phyloP scores from a whole-genome alignment of 2,113 vertebrate genomes.

The Tetraodon nigroviridis region DNA sequence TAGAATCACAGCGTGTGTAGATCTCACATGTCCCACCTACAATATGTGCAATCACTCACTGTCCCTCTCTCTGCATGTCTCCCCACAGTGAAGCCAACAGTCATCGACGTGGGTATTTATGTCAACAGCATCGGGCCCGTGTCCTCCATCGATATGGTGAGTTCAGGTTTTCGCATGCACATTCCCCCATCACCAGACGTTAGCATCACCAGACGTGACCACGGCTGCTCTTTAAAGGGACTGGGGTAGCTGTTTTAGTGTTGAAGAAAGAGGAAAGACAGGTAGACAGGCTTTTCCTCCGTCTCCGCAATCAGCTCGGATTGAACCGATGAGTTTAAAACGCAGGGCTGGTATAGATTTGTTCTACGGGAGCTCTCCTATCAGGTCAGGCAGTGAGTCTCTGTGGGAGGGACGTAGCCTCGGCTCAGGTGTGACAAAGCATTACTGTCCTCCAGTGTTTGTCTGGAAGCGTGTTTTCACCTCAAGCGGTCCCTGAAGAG shows the following conservation, averaged over 20 bases:
- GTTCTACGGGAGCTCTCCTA: constrained; percentile 8
- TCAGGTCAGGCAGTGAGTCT: constrained; percentile 9
- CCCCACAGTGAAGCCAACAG: constrained; percentile 84
- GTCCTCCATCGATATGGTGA: constrained; percentile 95
- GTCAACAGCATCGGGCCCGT: constrained; percentile 94
- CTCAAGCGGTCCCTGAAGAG: neutral
- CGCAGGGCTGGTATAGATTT: neutral
- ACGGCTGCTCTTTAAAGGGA: constrained; percentile 21
- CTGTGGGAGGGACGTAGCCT: neutral
- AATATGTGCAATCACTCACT: constrained; percentile 23
- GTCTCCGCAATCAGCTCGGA: constrained; percentile 21
- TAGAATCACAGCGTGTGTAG: neutral
- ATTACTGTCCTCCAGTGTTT: neutral
- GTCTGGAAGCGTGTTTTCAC: constrained; percentile 1
- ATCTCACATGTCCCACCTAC: constrained; percentile 6
- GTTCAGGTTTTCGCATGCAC: constrained; percentile 40
- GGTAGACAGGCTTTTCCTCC: constrained; percentile 31
- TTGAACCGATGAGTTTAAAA: constrained; percentile 36
- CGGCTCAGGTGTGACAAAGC: neutral
- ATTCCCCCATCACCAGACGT: constrained; percentile 2
- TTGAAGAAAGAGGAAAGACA: constrained; percentile 6
- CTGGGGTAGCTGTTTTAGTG: constrained; percentile 17
- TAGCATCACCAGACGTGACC: constrained; percentile 19
- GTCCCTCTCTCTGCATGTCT: constrained; percentile 18
- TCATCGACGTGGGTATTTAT: constrained; percentile 90